phyloP scores from a whole-genome alignment of 2,888 invertebrate genomes.

The Linyphia triangularis region DNA sequence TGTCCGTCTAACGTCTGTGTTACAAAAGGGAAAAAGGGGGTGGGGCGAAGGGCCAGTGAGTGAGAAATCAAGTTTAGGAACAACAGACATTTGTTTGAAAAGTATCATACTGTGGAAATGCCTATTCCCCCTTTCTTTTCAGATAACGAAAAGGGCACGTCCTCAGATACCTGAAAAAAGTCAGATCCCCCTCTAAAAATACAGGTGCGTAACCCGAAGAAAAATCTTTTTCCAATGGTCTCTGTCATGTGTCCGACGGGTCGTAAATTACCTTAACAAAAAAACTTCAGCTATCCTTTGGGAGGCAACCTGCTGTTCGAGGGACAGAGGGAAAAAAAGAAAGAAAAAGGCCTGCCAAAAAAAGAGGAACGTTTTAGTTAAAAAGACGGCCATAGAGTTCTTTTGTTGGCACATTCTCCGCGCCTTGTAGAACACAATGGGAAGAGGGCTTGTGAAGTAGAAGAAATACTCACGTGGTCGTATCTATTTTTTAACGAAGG shows the following conservation, averaged over 20 bases:
- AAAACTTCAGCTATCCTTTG: conserved; percentile 33
- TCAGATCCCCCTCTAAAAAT: conserved; percentile 45
- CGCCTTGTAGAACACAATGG: conserved; percentile 45
- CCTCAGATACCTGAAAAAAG: neutral
- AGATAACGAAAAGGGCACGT: neutral
- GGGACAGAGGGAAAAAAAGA: conserved; percentile 1
- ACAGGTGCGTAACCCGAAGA: conserved; percentile 55
- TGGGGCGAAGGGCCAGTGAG: conserved; percentile 1
- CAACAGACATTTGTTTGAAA: conserved; percentile 62
- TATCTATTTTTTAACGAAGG: conserved; percentile 57
- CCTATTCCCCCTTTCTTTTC: conserved; percentile 30
- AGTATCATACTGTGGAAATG: conserved; percentile 59
- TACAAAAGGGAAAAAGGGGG: neutral
- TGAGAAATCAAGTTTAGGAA: conserved; percentile 64
- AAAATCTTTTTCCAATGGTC: conserved; percentile 17
- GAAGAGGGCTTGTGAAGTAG: conserved; percentile 34
- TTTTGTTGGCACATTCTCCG: conserved; percentile 55
- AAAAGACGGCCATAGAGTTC: conserved; percentile 49
- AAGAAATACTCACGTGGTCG: conserved; percentile 59
- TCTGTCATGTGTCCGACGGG: conserved; percentile 24
- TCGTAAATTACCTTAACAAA: conserved; percentile 66
- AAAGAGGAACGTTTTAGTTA: conserved; percentile 29
- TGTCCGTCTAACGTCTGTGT: conserved; percentile 64
- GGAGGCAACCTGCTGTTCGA: conserved; percentile 36
- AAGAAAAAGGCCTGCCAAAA: conserved; percentile 8